Evolutionary conservation across 2,797 vertebrate genomes (phyloP).

Genomic region (Pyrocephalus nanus): DNA sequence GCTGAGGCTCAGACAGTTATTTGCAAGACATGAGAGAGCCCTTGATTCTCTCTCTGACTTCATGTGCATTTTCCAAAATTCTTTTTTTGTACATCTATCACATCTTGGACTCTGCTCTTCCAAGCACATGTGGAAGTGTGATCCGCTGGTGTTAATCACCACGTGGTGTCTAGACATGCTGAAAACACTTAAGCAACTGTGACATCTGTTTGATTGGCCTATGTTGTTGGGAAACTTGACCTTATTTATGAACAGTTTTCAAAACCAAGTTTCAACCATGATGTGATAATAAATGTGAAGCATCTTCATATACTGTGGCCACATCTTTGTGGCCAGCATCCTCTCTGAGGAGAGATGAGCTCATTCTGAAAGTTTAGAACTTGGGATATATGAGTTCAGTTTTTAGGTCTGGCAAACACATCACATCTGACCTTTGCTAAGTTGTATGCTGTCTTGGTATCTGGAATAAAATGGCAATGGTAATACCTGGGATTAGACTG

Average conservation of each 20-base stretch:
- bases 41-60: neutral
- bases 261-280: conserved; percentile 8
- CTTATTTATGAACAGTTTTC: conserved; percentile 13
- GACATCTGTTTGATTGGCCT: conserved; percentile 40
- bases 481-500: conserved; percentile 5
- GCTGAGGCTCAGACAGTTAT: neutral
- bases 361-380: neutral
- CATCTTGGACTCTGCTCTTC: neutral
- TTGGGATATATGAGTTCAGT: conserved; percentile 4
- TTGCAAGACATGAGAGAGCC: neutral
- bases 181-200: conserved; percentile 47
- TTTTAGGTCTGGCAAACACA: neutral
- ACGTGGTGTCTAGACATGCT: conserved; percentile 54
- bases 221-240: conserved; percentile 12
- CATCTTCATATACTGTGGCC: neutral
- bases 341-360: neutral
- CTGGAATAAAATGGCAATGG: neutral
- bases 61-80: neutral
- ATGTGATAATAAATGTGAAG: neutral
- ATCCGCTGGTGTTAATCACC: conserved; percentile 14
- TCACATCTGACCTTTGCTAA: neutral
- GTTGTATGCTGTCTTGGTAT: neutral
- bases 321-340: neutral
- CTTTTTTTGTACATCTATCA: neutral
- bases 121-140: neutral